Evolutionary conservation across 64 coral and sea anemone genomes (phyloP), one percentile per base, ranked within the genome.

Genomic region (Stichodactyla helianthus): DNA sequence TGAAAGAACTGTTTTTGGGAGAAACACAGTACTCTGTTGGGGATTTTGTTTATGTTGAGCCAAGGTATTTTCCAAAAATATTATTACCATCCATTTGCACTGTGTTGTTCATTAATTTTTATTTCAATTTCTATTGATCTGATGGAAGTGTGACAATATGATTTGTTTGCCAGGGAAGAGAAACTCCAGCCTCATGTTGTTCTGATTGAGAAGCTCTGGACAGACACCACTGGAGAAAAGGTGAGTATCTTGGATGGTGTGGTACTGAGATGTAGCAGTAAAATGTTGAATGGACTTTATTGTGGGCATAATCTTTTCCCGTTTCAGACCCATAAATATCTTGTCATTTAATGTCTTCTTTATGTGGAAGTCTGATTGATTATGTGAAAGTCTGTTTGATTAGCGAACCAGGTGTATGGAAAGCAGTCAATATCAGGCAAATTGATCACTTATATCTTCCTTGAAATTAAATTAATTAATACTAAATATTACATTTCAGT

Each of bases 21-120:
- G 93, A 87, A 20, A 55, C 84, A 17, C 52, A 80, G 53, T 16
- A 94, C 28, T 87, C 55, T 77, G 85, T 99, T 35, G 97, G 97
- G 18, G 97, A 99, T 77, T 99, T 93, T 88, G 93, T 99, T 74
- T 92, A 91, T 59, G 62, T 95, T 68, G 85, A 90, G 71, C 94
- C 88, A 90, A 94, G 92, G 95, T 98, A 84, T 53, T 51, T 71
- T 53, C 8, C 4, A 0, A 65, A 0, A n/a, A n/a, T 9, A n/a
- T 22, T n/a, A 8, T 65, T 65, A n/a, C 59, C 5, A 14, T 22
- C 18, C 22, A 5, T 65, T 65, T 44, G 4, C 35, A 44, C 35
- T 3, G 2, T 44, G 35, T 44, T 44, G 4, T 44, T 44, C 35
- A 44, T 2, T 44, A 44, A 3, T 44, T 44, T 44, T 44, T 2